phyloP scores from a whole-genome alignment of 2,113 vertebrate species.

The Sinosuthora webbiana region DNA sequence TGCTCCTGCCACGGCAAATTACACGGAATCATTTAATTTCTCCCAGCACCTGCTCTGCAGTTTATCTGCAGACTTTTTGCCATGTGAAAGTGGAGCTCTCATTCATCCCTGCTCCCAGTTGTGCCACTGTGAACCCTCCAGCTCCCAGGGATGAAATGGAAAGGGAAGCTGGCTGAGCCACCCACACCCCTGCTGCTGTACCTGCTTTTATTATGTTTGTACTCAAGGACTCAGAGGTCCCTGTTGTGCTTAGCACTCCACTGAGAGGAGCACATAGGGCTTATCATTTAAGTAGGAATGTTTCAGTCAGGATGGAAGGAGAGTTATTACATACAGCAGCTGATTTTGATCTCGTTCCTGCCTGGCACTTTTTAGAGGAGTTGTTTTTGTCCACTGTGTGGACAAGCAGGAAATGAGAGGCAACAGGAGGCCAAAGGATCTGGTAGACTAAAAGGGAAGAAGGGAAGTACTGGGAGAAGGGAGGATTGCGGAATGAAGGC shows the following conservation, averaged over 20 bases:
- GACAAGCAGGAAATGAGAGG: neutral
- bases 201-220: neutral
- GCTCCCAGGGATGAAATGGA: neutral
- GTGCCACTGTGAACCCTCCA: neutral
- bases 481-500: neutral
- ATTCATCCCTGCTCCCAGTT: neutral
- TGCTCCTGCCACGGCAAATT: neutral
- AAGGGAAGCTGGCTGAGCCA: neutral
- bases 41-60: conserved; percentile 24
- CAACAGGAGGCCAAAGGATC: neutral
- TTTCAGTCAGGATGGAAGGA: neutral
- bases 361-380: neutral
- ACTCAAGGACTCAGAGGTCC: neutral
- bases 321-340: neutral
- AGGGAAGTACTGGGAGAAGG: neutral
- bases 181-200: neutral
- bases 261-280: neutral
- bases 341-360: neutral
- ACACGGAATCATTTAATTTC: neutral
- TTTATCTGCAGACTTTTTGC: neutral
- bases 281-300: neutral
- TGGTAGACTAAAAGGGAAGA: neutral
- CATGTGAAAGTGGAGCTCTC: neutral
- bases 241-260: neutral
- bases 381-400: neutral